Evolutionary conservation across 2,797 vertebrate genomes (phyloP).

Genomic region (Malacoctenus gilli): DNA sequence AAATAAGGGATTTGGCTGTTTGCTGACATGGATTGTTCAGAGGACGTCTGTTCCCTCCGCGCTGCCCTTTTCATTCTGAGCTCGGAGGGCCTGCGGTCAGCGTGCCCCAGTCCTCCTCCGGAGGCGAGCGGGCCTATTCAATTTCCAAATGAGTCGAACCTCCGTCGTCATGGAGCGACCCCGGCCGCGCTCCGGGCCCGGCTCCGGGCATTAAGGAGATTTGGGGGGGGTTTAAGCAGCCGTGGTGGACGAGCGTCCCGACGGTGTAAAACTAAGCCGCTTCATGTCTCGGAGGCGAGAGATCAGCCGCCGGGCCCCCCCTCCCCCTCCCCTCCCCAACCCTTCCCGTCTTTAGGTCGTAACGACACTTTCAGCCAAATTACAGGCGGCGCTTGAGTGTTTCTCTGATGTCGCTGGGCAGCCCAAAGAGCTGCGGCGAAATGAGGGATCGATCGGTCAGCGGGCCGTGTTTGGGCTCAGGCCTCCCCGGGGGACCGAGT

Average conservation of each 20-base stretch:
- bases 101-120: constrained; percentile 18
- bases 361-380: constrained; percentile 37
- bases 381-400: constrained; percentile 9
- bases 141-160: constrained; percentile 58
- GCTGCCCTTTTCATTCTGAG: constrained; percentile 27
- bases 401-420: constrained; percentile 2
- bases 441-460: too few species aligned
- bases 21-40: not conserved
- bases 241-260: constrained; percentile 48
- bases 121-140: constrained; percentile 15
- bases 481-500: too few species aligned
- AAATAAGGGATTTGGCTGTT: not conserved
- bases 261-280: constrained; percentile 61
- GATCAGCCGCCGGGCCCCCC: constrained; percentile 50
- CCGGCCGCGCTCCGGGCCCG: constrained; percentile 22
- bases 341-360: constrained; percentile 41
- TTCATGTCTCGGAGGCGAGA: constrained; percentile 58
- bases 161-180: constrained; percentile 40
- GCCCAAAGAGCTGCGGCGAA: too few species aligned
- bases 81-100: constrained; percentile 21
- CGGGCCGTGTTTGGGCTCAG: too few species aligned
- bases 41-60: too few species aligned
- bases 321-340: too few species aligned
- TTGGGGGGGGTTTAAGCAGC: constrained; percentile 64
- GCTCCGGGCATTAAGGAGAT: constrained; percentile 52